Base-by-base conservation (phyloP, 1,140 invertebrate species). In the Solen grandis region DNA sequence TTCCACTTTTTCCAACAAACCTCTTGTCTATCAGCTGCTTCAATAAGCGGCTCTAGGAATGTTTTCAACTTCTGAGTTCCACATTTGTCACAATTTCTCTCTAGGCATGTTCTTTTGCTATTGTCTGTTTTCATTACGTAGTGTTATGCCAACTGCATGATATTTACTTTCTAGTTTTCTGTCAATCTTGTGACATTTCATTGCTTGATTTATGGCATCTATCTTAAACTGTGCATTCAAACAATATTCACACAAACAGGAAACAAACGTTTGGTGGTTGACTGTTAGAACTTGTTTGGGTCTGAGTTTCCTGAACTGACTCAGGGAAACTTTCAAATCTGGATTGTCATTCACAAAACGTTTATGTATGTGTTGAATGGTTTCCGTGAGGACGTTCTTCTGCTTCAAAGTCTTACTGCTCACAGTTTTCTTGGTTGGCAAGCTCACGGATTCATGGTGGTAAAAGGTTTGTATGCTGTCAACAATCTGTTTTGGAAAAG, bases 181-280 rank as follows among this genome's bases (percentile, higher is more conserved):
- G 19, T 69, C 63, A 19, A 36, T 1, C 16, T 60, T 60, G 10
- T 22, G 8, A 27, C 2, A 16, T 31, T 59, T 35, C 13, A 29
- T 66, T 0, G 33, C 63, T 5, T 22, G 25, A 22, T 69, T 78
- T 0, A 78, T 25, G 1, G 5, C 16, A 31, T 69, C 54, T 5
- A 78, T 25, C 50, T 78, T 78, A 29, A 33, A 78, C 62, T 46
- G 50, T n/a, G 33, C 38, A 50, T 78, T 78, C n/a, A 78, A 46
- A 50, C 75, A 78, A 50, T 78, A 78, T 41, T 78, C 65, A 60
- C 75, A 78, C 19, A 78, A 69, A 25, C 75, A 78, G 10, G n/a
- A n/a, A 14, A 31, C 29, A 54, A 78, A 78, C 33, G 4, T 69
- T 19, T 68, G 63, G 0, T 60, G 4, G 0, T 60, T 78, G 0